phyloP scores from a whole-genome alignment of 2,888 invertebrate genomes.

The Cephus spinipes region DNA sequence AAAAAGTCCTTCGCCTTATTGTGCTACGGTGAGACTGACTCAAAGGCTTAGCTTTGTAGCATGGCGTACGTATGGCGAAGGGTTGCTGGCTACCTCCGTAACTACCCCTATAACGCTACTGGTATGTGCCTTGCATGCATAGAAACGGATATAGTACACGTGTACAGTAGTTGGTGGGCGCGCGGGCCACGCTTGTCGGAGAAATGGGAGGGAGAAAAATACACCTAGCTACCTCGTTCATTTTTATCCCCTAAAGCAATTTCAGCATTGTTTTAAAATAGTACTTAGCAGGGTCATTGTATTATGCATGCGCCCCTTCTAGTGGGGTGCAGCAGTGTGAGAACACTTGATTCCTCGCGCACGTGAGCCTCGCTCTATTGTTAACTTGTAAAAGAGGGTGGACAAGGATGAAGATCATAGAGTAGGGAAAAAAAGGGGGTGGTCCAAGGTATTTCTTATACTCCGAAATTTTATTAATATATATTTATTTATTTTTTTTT shows the following conservation, averaged over 20 bases:
- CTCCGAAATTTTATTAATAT: background rate
- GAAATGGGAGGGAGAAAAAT: conserved; percentile 64
- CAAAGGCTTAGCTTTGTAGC: conserved; percentile 66
- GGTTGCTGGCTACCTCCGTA: conserved; percentile 20
- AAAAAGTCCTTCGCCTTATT: conserved; percentile 63
- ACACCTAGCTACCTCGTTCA: conserved; percentile 66
- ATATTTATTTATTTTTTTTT: too few relatives aligned
- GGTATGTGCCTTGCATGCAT: conserved; percentile 9
- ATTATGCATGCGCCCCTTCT: conserved; percentile 66
- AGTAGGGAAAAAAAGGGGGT: background rate
- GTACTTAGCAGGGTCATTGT: conserved; percentile 68
- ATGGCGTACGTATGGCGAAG: conserved; percentile 17
- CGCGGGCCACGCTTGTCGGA: conserved; percentile 52
- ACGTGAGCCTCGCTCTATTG: conserved; percentile 65
- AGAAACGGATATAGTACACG: background rate
- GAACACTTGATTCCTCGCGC: conserved; percentile 67
- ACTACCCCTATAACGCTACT: conserved; percentile 40
- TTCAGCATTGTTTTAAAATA: conserved; percentile 68
- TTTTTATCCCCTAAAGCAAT: conserved; percentile 68
- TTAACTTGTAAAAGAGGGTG: conserved; percentile 42
- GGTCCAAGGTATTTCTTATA: background rate
- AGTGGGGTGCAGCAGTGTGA: conserved; percentile 57
- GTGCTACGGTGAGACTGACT: conserved; percentile 63
- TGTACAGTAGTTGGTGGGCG: conserved; percentile 1
- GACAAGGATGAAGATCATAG: background rate